Base-by-base conservation (phyloP, 1,140 invertebrate genomes). In the Microvelia longipes region DNA sequence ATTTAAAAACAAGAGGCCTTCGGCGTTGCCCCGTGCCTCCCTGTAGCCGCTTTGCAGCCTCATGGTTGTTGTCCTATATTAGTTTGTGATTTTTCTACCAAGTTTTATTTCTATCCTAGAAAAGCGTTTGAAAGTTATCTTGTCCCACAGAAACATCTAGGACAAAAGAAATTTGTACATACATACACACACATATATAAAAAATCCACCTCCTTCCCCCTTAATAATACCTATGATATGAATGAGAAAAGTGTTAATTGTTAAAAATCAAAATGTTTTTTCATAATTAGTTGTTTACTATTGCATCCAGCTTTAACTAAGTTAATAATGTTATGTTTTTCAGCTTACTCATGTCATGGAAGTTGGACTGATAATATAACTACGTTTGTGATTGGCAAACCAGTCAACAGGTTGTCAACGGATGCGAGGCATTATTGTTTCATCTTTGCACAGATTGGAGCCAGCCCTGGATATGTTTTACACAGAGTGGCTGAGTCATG, bases 281-380 rank as follows among this genome's bases (percentile, higher is more conserved):
- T 50, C 5, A 50, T 50, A 11, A 11, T 50, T 50, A 50, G 5
- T 50, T n/a, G n/a, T n/a, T n/a, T n/a, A n/a, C n/a, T n/a, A n/a
- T n/a, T n/a, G n/a, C n/a, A n/a, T n/a, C n/a, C n/a, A n/a, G n/a
- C 11, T 28, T 28, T 15, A 67, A 67, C 28, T 19, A 14, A 19
- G 13, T 28, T 14, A 28, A 26, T n/a, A 67, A 67, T 71, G 29
- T 69, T 66, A 50, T 50, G 5, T 50, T 5, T 80, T 78, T 2
- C 78, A 88, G 87, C 82, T 35, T 88, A 87, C 77, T 81, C 81
- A 2, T 88, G 87, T 75, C 86, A 87, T 74, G 87, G 86, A 30
- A 84, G 81, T 67, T 88, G 87, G 87, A 79, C 84, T 73, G 86
- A 87, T 71, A 85, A 87, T 74, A 83, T 82, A 63, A 85, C 84